Conservation (phyloP, 2,113 vertebrate species). For the Pelmatolapia mariae region DNA sequence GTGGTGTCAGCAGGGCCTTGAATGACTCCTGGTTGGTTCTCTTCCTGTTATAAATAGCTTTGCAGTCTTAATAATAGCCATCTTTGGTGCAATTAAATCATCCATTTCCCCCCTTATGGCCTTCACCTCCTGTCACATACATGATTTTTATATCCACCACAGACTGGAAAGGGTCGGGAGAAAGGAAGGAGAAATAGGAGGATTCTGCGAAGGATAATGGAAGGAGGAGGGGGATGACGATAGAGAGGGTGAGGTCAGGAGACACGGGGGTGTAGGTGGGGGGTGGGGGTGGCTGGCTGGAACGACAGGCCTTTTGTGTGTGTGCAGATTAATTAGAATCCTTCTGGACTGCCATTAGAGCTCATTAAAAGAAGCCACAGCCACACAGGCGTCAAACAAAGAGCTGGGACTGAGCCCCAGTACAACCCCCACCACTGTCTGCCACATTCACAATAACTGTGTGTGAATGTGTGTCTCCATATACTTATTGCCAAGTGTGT, state of each 20-base stretch:
- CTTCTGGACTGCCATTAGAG: constrained; percentile 70
- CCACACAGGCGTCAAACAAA: constrained; percentile 72
- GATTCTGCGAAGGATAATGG: neutral
- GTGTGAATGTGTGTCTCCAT: neutral
- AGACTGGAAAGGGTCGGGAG: neutral
- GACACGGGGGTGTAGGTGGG: neutral
- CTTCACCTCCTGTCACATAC: constrained; percentile 65
- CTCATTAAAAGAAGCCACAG: constrained; percentile 71
- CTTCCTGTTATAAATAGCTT: constrained; percentile 61
- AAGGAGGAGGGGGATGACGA: neutral
- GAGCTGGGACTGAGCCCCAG: constrained; percentile 33
- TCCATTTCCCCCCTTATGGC: constrained; percentile 46
- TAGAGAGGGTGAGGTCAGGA: constrained; percentile 7
- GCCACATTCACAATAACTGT: neutral
- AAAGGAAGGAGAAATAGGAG: neutral
- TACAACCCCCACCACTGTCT: constrained; percentile 25
- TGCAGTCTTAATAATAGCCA: constrained; percentile 72
- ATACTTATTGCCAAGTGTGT: neutral
- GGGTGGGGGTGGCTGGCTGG: neutral
- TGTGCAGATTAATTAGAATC: constrained; percentile 72
- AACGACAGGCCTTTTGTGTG: constrained; percentile 57
- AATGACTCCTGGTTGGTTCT: constrained; percentile 58
- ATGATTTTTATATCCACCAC: constrained; percentile 58
- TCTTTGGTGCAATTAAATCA: constrained; percentile 74
- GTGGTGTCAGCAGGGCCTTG: neutral